Evolutionary conservation across 2,888 invertebrate species (phyloP), one percentile per base, ranked within the genome.

Genomic region (Blastobasis adustella): DNA sequence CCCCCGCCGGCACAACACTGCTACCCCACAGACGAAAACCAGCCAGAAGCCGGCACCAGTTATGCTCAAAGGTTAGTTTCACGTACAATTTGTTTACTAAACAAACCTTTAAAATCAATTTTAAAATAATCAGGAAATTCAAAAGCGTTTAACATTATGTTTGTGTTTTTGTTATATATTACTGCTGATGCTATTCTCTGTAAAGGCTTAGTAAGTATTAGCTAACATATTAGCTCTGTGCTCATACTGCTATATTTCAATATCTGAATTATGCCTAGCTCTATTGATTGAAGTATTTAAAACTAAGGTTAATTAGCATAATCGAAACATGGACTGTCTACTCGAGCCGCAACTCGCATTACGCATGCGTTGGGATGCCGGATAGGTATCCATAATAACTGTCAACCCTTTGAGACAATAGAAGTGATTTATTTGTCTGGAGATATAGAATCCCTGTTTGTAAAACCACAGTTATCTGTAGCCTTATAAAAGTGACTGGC

Each of bases 11-110:
- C 89, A 42, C 90, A 90, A 72, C 92, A 69, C 80, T 90, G 81
- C 72, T 87, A 83, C 54, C 87, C 83, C 75, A 93, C 93, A 5
- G 95, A 96, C 70, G 96, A 95, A 76, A 96, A 96, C 74, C 93
- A 94, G 72, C 94, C 94, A 0, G 93, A 93, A 73, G 91, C 91
- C 9, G 90, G 90, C 42, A 91, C 90, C 49, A 88, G 89, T 66
- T 89, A 84, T 60, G 84, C 71, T 54, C 88, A 88, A 66, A 82
- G 89, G 89, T 88, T 52, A 73, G 73, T 67, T 50, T 38, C 10
- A 38, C 23, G 5, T n/a, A 49, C 37, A 42, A 5, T 5, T 8
- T n/a, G n/a, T 42, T 42, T 42, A 7, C 6, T 42, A 5, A n/a
- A 8, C 10, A 42, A 42, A 10, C 6, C 41, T 40, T 40, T 23